Percentiles rank a stretch among this genome's conserved stretches.
phyloP scores from a whole-genome alignment of 2,797 vertebrate genomes.

The Gastrophryne carolinensis region DNA sequence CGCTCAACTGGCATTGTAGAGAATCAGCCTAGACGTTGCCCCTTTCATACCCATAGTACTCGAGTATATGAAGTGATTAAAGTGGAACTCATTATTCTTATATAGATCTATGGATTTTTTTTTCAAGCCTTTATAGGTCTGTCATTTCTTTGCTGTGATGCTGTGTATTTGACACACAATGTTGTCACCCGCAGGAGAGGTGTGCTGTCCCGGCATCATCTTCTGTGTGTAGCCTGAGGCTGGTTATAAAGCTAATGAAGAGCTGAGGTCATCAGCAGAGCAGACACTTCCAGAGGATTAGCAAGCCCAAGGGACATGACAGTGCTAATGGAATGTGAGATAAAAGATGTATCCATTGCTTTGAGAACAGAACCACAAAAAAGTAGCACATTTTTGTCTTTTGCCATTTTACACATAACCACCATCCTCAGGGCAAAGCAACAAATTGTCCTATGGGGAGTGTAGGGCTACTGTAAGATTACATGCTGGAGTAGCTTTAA shows the following conservation, averaged over 20 bases:
- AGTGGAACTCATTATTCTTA: too few relatives aligned
- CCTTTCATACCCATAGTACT: too few relatives aligned
- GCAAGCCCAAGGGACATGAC: constrained; percentile 38
- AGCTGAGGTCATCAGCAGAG: constrained; percentile 46
- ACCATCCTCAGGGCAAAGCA: neutral
- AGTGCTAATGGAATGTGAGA: constrained; percentile 49
- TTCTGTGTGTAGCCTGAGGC: constrained; percentile 34
- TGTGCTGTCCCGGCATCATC: constrained; percentile 10
- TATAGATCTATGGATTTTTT: too few relatives aligned
- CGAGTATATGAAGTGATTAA: too few relatives aligned
- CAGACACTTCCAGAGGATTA: constrained; percentile 48
- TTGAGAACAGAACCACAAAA: constrained; percentile 35
- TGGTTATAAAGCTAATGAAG: constrained; percentile 52
- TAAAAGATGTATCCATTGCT: constrained; percentile 47
- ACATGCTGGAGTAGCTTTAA: too few relatives aligned
- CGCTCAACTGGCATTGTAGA: too few relatives aligned
- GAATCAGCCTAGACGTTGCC: too few relatives aligned
- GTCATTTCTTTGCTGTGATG: neutral
- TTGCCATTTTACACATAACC: constrained; percentile 9
- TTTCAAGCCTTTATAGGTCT: too few relatives aligned
- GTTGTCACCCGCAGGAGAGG: constrained; percentile 17
- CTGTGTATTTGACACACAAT: constrained; percentile 9
- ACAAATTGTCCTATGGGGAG: neutral
- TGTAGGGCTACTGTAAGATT: neutral
- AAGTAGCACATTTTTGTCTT: constrained; percentile 16